Evolutionary conservation across 1,140 invertebrate species (phyloP).

Genomic region (Brachystomella parvula): DNA sequence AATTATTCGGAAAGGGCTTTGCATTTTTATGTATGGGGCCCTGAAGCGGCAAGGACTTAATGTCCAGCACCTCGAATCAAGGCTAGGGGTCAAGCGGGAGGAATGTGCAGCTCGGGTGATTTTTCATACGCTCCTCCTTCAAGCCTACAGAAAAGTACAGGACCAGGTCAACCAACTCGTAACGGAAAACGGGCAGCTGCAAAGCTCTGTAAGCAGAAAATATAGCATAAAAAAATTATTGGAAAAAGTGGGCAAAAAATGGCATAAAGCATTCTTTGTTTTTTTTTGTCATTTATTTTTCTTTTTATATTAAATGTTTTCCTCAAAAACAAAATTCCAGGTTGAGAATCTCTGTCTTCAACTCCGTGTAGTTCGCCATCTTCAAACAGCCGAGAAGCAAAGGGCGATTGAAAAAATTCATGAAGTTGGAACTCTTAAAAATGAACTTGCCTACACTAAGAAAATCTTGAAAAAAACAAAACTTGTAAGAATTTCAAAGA

Average conservation of each 20-base stretch:
- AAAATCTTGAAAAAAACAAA: slow-evolving; percentile 4
- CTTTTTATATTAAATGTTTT: not conserved
- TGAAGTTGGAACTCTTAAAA: slow-evolving; percentile 15
- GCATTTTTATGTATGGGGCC: not conserved
- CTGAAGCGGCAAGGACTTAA: not conserved
- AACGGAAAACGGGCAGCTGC: slow-evolving; percentile 17
- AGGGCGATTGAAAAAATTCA: slow-evolving; percentile 14
- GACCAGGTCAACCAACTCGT: slow-evolving; percentile 5
- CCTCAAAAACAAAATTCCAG: not conserved
- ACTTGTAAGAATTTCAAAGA: not conserved
- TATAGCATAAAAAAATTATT: slow-evolving; percentile 4
- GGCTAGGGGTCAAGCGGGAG: not conserved
- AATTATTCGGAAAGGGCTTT: not conserved
- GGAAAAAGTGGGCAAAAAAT: not conserved
- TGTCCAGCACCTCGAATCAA: not conserved
- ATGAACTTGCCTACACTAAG: slow-evolving; percentile 12
- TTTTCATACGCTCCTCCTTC: slow-evolving; percentile 24
- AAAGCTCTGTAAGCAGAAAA: slow-evolving; percentile 19
- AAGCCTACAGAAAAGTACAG: slow-evolving; percentile 17
- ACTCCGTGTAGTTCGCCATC: slow-evolving; percentile 27
- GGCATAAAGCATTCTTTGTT: not conserved
- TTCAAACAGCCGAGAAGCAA: slow-evolving; percentile 23
- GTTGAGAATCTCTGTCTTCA: slow-evolving; percentile 27
- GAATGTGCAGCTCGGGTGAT: slow-evolving; percentile 28
- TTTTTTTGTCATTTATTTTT: not conserved